Evolutionary conservation across 2,888 invertebrate genomes (phyloP), one percentile per base, ranked within the genome.

Genomic region (Leptinotarsa juncta): DNA sequence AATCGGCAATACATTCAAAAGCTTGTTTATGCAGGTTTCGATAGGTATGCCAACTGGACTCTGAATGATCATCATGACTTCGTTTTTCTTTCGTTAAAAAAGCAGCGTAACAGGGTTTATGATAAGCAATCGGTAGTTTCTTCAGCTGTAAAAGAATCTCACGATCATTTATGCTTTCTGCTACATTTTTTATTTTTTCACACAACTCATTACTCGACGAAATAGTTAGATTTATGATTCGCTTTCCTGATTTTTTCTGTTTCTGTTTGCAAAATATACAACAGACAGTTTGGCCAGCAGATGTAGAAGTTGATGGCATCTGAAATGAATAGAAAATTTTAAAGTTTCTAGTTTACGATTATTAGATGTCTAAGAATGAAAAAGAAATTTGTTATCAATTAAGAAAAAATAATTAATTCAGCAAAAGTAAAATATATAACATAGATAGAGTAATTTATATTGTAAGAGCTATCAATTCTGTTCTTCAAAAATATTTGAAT

Each of bases 61-160:
- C 66, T n/a, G 4, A 23, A 32, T n/a, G 67, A 76, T 77, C 74
- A 65, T 77, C 50, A 16, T 67, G 72, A 70, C 60, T 72, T 71
- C 79, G 76, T 69, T 68, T 76, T n/a, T 75, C 65, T 73, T 78
- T 78, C 5, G 73, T 70, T 68, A 67, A 65, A 78, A 74, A 76
- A 57, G 66, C 7, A 76, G 73, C 77, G 69, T 77, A 77, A 49
- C 77, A 75, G 71, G 77, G 67, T 65, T 53, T 71, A 78, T 76
- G 74, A 67, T 76, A 78, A 57, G 74, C 78, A 69, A 71, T 55
- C 73, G 75, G 62, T 72, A 76, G 75, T 65, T 72, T 42, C 71
- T 77, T 48, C 71, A 76, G 76, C 67, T 77, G 74, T 18, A 71
- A 77, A 69, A 79, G 67, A 66, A 76, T 72, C 51, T 60, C 60